Percentiles rank a stretch among this genome's conserved stretches.
These are phyloP conservation scores for Nasalis larvatus DNA, from an alignment of 2,113 vertebrate genomes.

Conservation along the genomic window DNA sequence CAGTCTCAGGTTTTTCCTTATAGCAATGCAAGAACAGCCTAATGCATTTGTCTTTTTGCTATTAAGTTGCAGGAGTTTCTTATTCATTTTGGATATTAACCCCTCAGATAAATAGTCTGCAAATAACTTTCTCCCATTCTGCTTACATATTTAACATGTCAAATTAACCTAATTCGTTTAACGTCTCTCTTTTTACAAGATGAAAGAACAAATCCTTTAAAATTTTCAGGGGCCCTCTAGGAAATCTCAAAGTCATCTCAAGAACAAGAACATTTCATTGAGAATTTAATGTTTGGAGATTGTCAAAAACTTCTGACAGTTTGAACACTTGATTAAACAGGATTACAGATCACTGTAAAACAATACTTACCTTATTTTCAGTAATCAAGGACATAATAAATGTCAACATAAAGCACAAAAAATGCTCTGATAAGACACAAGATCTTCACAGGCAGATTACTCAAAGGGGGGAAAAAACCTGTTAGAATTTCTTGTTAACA, in stretches of 20 bases:
- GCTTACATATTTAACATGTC: not conserved
- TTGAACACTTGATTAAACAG: not conserved
- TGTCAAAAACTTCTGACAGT: not conserved
- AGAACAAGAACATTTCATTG: not conserved
- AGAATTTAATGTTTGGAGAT: not conserved
- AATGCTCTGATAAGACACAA: not conserved
- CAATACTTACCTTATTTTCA: not conserved
- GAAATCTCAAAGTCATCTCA: not conserved
- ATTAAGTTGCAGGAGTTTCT: not conserved
- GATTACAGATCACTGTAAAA: not conserved
- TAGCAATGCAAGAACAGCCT: no score
- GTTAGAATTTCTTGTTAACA: not conserved
- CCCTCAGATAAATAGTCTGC: not conserved
- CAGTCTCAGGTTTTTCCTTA: no score
- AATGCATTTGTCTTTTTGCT: not conserved
- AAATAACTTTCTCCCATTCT: not conserved
- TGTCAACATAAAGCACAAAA: not conserved
- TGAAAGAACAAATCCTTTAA: not conserved
- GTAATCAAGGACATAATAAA: not conserved
- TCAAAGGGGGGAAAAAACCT: not conserved
- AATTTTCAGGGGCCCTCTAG: not conserved
- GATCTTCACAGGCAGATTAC: not conserved
- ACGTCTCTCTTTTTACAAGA: not conserved
- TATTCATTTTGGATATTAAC: not conserved
- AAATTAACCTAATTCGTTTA: not conserved